Base-by-base conservation (phyloP, 1,140 invertebrate species). In the Pseudomyrmex flavicornis region DNA sequence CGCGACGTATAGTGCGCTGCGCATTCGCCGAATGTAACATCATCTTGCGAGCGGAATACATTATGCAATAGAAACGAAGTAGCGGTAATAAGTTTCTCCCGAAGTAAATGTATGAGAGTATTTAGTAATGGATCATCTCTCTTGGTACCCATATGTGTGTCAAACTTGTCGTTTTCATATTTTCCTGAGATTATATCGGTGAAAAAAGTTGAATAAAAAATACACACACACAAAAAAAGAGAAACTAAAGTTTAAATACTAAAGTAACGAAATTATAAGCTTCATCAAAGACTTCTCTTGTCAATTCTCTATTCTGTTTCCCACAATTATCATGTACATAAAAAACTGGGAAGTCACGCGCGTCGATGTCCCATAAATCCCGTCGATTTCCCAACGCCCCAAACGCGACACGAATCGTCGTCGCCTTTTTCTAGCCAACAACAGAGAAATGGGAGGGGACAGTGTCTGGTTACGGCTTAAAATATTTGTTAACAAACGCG, bases 401-500 rank as follows among this genome's bases (percentile, higher is more conserved):
- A 13, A 13, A 10, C 50, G 13, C 13, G 13, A 52, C 13, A 35
- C n/a, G 12, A 70, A 79, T 70, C 20, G 2, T 20, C 10, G 20
- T 69, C 7, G 66, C 20, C 15, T 54, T 1, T 50, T 80, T 66
- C 63, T 58, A 44, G 48, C 70, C 54, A 22, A 72, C 70, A 35
- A 35, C 5, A 35, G 35, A 35, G 35, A 35, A 35, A 35, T 35
- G 35, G 35, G 35, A 35, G 87, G 82, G 73, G 66, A 35, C 35
- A 35, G 54, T 86, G 91, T 92, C 90, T 86, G 84, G 87, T 92
- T 92, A 89, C 91, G 61, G 66, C 65, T 73, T 89, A 91, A 92
- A 92, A 92, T 92, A 92, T 92, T 92, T 91, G 91, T 90, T 88
- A 88, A 87, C 87, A 88, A 90, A 90, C 83, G 76, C 72, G 66